Evolutionary conservation across 2,888 invertebrate species (phyloP), one percentile per base, ranked within the genome.

Genomic region (Drosophila mayaguana): DNA sequence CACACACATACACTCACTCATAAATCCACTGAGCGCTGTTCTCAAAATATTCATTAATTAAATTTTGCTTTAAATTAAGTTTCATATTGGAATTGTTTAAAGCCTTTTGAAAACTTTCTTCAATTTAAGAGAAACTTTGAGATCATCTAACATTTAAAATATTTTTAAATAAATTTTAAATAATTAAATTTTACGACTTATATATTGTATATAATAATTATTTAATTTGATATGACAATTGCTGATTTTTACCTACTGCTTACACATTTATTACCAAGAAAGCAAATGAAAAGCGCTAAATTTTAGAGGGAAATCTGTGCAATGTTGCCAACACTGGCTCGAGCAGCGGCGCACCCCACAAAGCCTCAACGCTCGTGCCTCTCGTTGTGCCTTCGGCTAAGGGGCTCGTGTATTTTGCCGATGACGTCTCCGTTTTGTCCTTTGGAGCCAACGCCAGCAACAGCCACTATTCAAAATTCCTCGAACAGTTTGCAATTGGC

Each of bases 401-500:
- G 18, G 8, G 16, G n/a, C 38, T 73, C 73, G 61, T 55, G 40
- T 50, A 55, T 20, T 61, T 64, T 61, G 70, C 55, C 73, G 80
- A 84, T 87, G 88, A 85, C 85, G 88, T 75, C 67, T 66, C 65
- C 78, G 70, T 53, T 68, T 59, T 64, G 65, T 81, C 78, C 78
- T 78, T 74, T 78, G 36, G 66, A 71, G 74, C 62, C 77, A 80
- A 63, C 80, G 72, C 67, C 63, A 68, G 57, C 71, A 43, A 57
- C 50, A 50, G 50, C 50, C 50, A 50, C 50, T 71, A 64, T 42
- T 70, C 72, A 60, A 72, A 78, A 66, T 80, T 73, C 83, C 63
- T 64, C 36, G n/a, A 71, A 66, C 82, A 83, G 87, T 83, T 78
- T 69, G 57, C 84, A 85, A 81, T 90, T 85, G 76, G 80, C 80